These are phyloP conservation scores for Catharus minimus DNA, from an alignment of 2,113 vertebrate species.

Conservation along the genomic window DNA sequence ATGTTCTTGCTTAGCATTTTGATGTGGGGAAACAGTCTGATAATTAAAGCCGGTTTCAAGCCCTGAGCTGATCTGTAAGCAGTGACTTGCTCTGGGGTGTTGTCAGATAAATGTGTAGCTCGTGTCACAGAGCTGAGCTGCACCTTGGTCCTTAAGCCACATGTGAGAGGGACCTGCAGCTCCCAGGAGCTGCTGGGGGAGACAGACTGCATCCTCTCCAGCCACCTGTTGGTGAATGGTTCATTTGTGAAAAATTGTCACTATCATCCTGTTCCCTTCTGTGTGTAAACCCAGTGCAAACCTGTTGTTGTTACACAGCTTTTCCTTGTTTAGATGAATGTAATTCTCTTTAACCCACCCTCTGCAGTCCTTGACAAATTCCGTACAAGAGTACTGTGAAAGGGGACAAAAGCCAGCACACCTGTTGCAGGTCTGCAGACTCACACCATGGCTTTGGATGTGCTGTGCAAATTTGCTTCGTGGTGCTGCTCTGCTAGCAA, in stretches of 20 bases:
- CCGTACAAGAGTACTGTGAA: not conserved
- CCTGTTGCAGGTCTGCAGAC: not conserved
- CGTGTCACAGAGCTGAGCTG: not conserved
- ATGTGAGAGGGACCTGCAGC: not conserved
- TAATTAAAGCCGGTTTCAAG: constrained; percentile 63
- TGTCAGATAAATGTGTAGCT: not conserved
- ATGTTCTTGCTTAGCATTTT: constrained; percentile 71
- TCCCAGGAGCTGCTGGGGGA: not conserved
- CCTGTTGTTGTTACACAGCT: not conserved
- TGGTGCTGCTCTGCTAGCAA: fast-evolving
- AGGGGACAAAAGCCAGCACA: not conserved
- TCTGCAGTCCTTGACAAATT: not conserved
- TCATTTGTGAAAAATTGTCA: not conserved
- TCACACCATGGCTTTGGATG: not conserved
- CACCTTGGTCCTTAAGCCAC: not conserved
- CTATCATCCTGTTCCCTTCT: not conserved
- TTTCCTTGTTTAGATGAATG: not conserved
- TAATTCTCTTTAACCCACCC: not conserved
- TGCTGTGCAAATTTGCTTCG: not conserved
- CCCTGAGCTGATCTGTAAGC: constrained; percentile 42
- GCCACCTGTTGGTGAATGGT: not conserved
- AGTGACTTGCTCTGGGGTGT: constrained; percentile 34
- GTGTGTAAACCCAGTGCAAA: not conserved
- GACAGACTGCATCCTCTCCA: not conserved
- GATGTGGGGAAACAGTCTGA: constrained; percentile 69